These are phyloP conservation scores for Mythimna loreyi DNA, from an alignment of 2,888 invertebrate genomes.

Conservation along the genomic window DNA sequence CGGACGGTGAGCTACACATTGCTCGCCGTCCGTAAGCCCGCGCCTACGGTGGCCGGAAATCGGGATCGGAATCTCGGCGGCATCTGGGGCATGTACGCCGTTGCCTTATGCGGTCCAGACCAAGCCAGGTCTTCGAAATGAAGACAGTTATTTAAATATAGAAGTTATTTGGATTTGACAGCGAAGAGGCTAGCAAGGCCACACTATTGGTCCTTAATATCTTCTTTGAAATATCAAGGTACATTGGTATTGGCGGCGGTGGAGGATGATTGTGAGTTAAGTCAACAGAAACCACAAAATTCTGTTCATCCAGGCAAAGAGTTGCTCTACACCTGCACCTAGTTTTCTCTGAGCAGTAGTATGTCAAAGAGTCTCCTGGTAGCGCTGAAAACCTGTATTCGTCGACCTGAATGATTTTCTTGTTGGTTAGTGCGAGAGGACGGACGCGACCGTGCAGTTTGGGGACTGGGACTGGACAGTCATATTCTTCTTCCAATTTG, in stretches of 20 bases:
- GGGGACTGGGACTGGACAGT: no score
- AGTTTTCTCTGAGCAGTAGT: conserved; percentile 29
- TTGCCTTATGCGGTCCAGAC: no score
- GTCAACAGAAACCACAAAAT: conserved; percentile 34
- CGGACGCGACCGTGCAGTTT: not conserved
- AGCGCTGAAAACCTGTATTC: conserved; percentile 21
- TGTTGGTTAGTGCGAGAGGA: conserved; percentile 14
- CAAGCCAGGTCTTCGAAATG: no score
- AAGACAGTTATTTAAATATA: not conserved
- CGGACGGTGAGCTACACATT: no score
- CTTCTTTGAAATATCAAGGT: conserved; percentile 10
- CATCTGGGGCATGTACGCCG: no score
- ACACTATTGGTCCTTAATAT: conserved; percentile 40
- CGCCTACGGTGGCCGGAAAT: no score
- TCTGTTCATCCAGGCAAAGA: conserved; percentile 26
- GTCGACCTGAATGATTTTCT: conserved; percentile 37
- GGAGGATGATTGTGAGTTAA: conserved; percentile 50
- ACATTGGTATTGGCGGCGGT: conserved; percentile 43
- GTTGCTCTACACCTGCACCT: conserved; percentile 38
- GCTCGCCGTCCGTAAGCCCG: no score
- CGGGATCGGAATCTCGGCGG: no score
- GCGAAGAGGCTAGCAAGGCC: conserved; percentile 2
- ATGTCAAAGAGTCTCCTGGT: conserved; percentile 5
- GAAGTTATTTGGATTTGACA: conserved; percentile 29
- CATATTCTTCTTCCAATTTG: not conserved